Evolutionary conservation across 1,140 invertebrate genomes (phyloP).

Genomic region (Drosophila miranda): DNA sequence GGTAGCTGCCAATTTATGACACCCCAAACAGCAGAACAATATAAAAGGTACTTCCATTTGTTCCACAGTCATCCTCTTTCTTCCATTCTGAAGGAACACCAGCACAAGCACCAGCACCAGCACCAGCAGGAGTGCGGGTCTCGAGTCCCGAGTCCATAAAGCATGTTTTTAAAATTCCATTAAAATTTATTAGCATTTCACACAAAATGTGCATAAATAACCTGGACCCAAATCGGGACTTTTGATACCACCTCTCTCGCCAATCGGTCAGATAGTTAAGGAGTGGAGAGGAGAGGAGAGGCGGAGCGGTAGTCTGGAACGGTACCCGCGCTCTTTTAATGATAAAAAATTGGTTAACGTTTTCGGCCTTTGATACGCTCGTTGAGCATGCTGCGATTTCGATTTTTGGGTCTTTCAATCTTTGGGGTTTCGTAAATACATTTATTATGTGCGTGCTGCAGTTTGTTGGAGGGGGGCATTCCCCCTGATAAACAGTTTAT

Average conservation of each 20-base stretch:
- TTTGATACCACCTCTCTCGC: constrained; percentile 28
- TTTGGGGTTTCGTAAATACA: constrained; percentile 34
- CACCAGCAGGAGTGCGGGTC: too few relatives aligned
- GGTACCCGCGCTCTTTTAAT: constrained; percentile 31
- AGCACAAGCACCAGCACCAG: too few relatives aligned
- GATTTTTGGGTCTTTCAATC: constrained; percentile 7
- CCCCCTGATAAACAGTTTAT: constrained; percentile 62
- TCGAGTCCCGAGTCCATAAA: constrained; percentile 47
- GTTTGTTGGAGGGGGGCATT: constrained; percentile 54
- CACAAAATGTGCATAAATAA: constrained; percentile 80
- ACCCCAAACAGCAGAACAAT: constrained; percentile 18
- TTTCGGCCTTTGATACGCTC: constrained; percentile 9
- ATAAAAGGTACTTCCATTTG: constrained; percentile 10
- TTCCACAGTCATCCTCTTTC: constrained; percentile 7
- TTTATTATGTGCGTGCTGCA: constrained; percentile 50
- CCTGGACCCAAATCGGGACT: constrained; percentile 51
- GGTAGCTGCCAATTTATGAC: constrained; percentile 54
- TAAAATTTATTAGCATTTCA: constrained; percentile 81
- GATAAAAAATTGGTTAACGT: constrained; percentile 57
- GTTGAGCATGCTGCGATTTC: constrained; percentile 37
- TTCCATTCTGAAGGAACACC: too few relatives aligned
- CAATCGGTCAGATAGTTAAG: not conserved
- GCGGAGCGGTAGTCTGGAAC: not conserved
- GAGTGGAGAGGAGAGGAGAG: not conserved
- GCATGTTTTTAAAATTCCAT: constrained; percentile 81